Evolutionary conservation across 2,797 vertebrate species (phyloP), one percentile per base, ranked within the genome.

Genomic region (Cottoperca gobio): DNA sequence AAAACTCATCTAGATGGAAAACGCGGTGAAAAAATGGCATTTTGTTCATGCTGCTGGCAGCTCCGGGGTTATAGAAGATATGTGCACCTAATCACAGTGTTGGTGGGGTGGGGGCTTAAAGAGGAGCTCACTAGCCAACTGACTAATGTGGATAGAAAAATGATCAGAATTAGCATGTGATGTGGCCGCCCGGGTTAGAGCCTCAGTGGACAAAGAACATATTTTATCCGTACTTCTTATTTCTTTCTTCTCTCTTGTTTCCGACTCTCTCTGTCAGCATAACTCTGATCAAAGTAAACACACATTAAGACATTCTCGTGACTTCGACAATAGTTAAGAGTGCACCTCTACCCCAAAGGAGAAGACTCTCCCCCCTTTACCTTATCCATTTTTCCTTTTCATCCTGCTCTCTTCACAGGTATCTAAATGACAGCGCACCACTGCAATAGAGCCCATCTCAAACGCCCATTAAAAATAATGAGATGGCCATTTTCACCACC

Each of bases 401-500:
- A 87, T 90, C 87, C 76, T 46, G 0, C 78, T 76, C 71, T 66
- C 81, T 82, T 69, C 73, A 82, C 80, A 45, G 79, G 71, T 81
- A 76, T 86, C 73, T 83, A 90, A 91, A 92, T 83, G 87, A 89
- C 90, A 90, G 86, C 50, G 16, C 39, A 57, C 73, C 82, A 61
- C 82, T 71, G 86, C 86, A 76, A 88, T 74, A 59, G 77, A 87
- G 81, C 76, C 77, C 86, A 87, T 93, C 86, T 92, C 86, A 86
- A 91, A 92, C 84, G 86, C n/a, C 90, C 89, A 94, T 94, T 94
- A 94, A 92, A 95, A 93, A 93, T 94, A 94, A 95, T 93, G 93
- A 95, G 90, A 87, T 81, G 84, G 88, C 88, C 86, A 90, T 94
- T 93, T 95, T 87, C 89, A 78, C 83, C 31, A 79, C 81, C 84